A percentile compares a stretch with the other conserved stretches of the same genome.
phyloP scores from a whole-genome alignment of 30 jellyfish, hydroid and myxozoan species.

The Aurelia sp. region DNA sequence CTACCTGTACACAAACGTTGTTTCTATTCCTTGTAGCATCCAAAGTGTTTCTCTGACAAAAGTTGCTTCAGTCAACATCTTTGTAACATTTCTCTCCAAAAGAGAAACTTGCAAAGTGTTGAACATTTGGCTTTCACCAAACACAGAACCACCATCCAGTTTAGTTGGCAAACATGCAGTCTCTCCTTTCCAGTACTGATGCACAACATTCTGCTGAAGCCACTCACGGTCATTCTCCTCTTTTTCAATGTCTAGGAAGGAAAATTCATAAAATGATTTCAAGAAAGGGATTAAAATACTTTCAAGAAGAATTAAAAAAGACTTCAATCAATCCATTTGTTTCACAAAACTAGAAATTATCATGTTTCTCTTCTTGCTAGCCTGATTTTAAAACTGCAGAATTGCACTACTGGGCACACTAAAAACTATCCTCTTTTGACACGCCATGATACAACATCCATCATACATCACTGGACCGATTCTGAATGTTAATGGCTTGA shows the following conservation, averaged over 20 bases:
- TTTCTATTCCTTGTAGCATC: constrained; percentile 58
- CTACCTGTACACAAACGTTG: constrained; percentile 39
- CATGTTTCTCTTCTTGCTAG: too few relatives aligned
- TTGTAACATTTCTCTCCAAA: not conserved
- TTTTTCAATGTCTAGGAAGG: constrained; percentile 2
- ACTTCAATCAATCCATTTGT: too few relatives aligned
- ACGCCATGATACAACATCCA: too few relatives aligned
- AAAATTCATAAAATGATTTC: not conserved
- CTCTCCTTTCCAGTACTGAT: constrained; percentile 54
- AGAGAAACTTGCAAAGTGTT: not conserved
- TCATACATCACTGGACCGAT: too few relatives aligned
- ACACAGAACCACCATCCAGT: not conserved
- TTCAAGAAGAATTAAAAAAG: too few relatives aligned
- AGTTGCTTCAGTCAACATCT: constrained; percentile 22
- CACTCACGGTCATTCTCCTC: constrained; percentile 30
- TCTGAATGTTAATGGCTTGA: too few relatives aligned
- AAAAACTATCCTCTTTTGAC: too few relatives aligned
- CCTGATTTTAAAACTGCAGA: too few relatives aligned
- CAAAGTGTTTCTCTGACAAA: constrained; percentile 63
- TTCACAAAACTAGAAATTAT: too few relatives aligned
- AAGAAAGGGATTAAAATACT: not conserved
- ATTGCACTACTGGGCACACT: too few relatives aligned
- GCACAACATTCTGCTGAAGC: constrained; percentile 52
- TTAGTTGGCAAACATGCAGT: not conserved
- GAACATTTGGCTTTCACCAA: not conserved